Percentiles rank a stretch among this genome's conserved stretches.
These are phyloP conservation scores for Chascanopsetta lugubris DNA, from an alignment of 2,113 vertebrate species.

Conservation along the genomic window DNA sequence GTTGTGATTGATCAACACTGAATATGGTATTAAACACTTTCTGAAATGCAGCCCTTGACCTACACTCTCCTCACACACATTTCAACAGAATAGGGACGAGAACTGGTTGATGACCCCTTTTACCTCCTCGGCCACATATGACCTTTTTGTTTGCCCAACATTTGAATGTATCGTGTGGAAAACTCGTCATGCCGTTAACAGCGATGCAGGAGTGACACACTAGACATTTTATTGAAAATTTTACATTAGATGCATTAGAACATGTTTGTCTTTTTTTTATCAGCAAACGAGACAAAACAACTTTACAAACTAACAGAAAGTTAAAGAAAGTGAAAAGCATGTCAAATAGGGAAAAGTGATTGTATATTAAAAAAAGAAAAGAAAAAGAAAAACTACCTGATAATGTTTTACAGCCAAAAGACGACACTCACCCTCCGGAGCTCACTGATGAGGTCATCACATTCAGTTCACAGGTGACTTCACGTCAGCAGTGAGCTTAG, in stretches of 20 bases:
- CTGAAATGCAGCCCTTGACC: too few species aligned
- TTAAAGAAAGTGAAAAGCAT: not conserved
- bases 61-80: too few species aligned
- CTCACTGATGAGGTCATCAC: not conserved
- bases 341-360: constrained; percentile 3
- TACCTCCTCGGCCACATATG: too few species aligned
- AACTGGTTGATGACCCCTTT: too few species aligned
- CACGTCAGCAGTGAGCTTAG: not conserved
- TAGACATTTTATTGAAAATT: constrained; percentile 3
- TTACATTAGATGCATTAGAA: constrained; percentile 4
- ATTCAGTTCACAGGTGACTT: not conserved
- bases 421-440: too few species aligned
- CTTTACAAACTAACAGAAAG: not conserved
- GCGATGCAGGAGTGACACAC: not conserved
- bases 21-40: too few species aligned
- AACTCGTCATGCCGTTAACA: not conserved
- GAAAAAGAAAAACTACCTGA: not conserved
- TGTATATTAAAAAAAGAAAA: not conserved
- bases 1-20: too few species aligned
- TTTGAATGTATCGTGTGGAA: too few species aligned
- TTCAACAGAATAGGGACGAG: too few species aligned
- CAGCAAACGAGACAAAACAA: constrained; percentile 8
- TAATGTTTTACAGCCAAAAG: not conserved
- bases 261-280: not conserved
- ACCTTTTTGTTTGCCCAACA: too few species aligned